phyloP scores from a whole-genome alignment of 2,113 vertebrate genomes.

The Cacatua alba region DNA sequence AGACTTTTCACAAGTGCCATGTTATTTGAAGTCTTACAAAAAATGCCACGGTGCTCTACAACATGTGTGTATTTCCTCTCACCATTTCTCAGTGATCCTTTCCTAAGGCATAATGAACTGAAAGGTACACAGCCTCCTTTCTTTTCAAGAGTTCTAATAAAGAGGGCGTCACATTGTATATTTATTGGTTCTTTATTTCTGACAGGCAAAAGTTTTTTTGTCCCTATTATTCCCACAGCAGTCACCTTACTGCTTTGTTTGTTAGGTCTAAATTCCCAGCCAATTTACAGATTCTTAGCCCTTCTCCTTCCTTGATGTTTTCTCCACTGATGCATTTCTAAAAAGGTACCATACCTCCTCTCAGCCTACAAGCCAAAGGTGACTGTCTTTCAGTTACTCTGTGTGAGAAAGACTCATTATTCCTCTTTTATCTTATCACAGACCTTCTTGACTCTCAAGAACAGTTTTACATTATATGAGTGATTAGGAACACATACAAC shows the following conservation, averaged over 20 bases:
- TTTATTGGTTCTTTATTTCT: not conserved
- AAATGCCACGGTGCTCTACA: not conserved
- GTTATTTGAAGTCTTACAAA: not conserved
- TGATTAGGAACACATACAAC: not conserved
- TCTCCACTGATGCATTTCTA: not conserved
- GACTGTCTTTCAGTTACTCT: not conserved
- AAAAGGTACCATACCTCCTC: not conserved
- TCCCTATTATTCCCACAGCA: not conserved
- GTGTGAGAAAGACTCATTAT: not conserved
- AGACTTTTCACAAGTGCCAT: not conserved
- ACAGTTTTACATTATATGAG: not conserved
- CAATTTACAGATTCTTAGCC: not conserved
- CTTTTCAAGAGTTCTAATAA: not conserved
- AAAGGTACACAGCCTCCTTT: not conserved
- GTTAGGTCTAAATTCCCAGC: not conserved
- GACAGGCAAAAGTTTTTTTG: not conserved
- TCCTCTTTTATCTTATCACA: slow-evolving; percentile 16
- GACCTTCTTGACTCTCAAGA: not conserved
- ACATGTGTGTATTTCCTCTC: not conserved
- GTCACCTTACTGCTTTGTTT: not conserved
- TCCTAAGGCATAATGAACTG: not conserved
- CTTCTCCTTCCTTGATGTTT: not conserved
- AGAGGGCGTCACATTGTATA: not conserved
- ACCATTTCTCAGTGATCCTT: not conserved
- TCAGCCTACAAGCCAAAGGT: slow-evolving; percentile 25